Conservation (phyloP, 2,888 invertebrate species). For the Trichogramma dendrolimi region DNA sequence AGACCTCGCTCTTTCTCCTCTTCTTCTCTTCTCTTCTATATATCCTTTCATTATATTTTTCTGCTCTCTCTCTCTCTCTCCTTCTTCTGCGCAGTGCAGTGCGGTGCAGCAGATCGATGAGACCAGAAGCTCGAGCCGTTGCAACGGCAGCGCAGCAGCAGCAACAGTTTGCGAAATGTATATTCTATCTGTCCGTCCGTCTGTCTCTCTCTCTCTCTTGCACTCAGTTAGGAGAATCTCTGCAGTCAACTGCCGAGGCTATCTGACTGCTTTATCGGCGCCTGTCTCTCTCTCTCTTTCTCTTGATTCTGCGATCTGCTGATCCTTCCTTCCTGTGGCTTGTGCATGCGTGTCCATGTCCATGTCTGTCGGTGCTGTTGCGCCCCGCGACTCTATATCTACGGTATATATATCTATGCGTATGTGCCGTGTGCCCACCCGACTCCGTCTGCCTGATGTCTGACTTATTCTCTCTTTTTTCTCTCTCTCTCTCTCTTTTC, state of each 20-base stretch:
- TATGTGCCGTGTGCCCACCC: no score
- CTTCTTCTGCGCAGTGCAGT: not conserved
- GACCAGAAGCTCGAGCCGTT: conserved; percentile 5
- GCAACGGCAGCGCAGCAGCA: not conserved
- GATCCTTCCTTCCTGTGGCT: conserved; percentile 3
- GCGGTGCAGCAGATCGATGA: conserved; percentile 19
- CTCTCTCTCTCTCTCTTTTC: no score
- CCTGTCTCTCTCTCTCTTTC: conserved; percentile 9
- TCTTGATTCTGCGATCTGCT: not conserved
- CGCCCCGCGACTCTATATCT: not conserved
- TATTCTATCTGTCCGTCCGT: not conserved
- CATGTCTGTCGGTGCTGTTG: no score
- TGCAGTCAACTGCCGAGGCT: not conserved
- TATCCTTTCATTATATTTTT: conserved; percentile 49
- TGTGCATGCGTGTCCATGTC: not conserved
- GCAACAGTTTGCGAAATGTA: no score
- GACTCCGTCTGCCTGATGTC: no score
- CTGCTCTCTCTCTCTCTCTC: conserved; percentile 25
- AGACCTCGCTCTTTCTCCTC: no score
- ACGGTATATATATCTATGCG: no score
- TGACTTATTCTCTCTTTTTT: no score
- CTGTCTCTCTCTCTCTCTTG: not conserved
- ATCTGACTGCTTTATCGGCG: conserved; percentile 28
- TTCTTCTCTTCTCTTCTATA: no score
- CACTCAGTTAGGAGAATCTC: not conserved